phyloP scores from a whole-genome alignment of 2,797 vertebrate genomes.

The Cynodonichthys magdalenae region DNA sequence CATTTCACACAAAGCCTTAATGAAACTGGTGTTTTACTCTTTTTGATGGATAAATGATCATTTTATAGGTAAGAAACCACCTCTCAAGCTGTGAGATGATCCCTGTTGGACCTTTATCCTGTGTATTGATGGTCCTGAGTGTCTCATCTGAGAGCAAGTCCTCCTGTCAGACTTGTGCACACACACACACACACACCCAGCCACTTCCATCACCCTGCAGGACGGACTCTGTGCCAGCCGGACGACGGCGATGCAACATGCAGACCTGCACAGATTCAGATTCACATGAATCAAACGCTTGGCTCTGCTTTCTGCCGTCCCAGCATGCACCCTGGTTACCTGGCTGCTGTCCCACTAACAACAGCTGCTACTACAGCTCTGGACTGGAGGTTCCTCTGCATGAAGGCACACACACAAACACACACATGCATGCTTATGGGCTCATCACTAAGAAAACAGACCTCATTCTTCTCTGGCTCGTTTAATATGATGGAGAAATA shows the following conservation, averaged over 20 bases:
- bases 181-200: slow-evolving; percentile 21
- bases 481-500: slow-evolving; percentile 38
- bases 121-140: slow-evolving; percentile 40
- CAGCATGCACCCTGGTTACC: slow-evolving; percentile 68
- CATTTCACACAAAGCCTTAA: too few relatives aligned
- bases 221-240: slow-evolving; percentile 50
- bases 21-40: too few relatives aligned
- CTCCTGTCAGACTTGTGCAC: slow-evolving; percentile 49
- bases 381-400: slow-evolving; percentile 53
- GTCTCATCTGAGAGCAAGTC: slow-evolving; percentile 48
- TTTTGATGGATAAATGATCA: too few relatives aligned
- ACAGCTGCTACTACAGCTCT: slow-evolving; percentile 69
- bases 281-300: slow-evolving; percentile 58
- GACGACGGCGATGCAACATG: slow-evolving; percentile 30
- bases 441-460: slow-evolving; percentile 4
- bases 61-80: neutral
- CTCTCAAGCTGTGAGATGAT: neutral
- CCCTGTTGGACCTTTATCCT: slow-evolving; percentile 5
- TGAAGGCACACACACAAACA: slow-evolving; percentile 22
- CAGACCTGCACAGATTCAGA: slow-evolving; percentile 42
- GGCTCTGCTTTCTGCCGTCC: slow-evolving; percentile 57
- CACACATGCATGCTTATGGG: slow-evolving; percentile 1
- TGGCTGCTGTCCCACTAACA: slow-evolving; percentile 66
- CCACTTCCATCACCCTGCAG: slow-evolving; percentile 49
- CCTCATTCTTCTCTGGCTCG: slow-evolving; percentile 4